Evolutionary conservation across 2,888 invertebrate species (phyloP).

Genomic region (Saturnia pavonia): DNA sequence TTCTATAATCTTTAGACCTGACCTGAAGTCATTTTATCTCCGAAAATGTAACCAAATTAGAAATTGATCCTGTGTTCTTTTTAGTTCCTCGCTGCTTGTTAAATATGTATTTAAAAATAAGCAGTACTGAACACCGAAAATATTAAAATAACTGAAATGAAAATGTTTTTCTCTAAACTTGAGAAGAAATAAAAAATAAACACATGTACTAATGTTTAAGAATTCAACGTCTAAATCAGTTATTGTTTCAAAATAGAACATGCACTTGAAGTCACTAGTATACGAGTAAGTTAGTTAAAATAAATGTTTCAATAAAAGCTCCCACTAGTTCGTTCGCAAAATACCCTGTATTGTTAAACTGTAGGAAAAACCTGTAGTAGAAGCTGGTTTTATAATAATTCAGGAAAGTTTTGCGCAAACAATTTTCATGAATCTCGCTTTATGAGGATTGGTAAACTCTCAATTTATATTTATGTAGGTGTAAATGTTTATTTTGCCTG

Average conservation of each 20-base stretch:
- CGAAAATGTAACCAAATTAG: background rate
- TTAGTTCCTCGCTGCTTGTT: background rate
- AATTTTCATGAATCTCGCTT: slow-evolving; percentile 5
- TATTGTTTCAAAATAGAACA: too few species aligned
- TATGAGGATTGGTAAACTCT: background rate
- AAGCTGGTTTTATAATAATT: background rate
- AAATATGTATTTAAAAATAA: too few species aligned
- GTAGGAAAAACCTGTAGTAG: background rate
- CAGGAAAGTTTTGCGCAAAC: background rate
- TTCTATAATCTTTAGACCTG: background rate
- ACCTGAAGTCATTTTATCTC: background rate
- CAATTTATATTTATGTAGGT: slow-evolving; percentile 1
- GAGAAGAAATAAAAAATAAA: too few species aligned
- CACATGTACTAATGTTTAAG: too few species aligned
- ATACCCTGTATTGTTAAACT: background rate
- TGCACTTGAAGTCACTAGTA: too few species aligned
- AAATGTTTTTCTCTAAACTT: too few species aligned
- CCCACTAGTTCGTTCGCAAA: background rate
- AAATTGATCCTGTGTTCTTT: background rate
- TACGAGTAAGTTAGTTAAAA: background rate
- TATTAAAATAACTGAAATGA: too few species aligned
- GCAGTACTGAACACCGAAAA: too few species aligned
- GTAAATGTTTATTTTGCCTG: background rate
- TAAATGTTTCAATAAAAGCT: background rate
- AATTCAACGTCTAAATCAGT: too few species aligned